phyloP scores from a whole-genome alignment of 2,888 invertebrate species.

The Drosophila meridionalis region DNA sequence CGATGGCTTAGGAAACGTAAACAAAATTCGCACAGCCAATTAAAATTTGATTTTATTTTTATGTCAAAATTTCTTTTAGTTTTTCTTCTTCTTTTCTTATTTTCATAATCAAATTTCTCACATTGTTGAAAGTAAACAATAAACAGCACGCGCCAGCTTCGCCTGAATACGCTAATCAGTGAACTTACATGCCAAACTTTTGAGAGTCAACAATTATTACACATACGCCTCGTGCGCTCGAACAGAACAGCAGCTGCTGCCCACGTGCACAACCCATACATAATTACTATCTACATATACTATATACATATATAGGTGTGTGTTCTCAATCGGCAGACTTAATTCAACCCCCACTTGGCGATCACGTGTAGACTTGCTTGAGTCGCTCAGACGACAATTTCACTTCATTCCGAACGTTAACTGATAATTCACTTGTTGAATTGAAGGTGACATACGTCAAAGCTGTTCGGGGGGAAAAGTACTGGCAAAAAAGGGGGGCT shows the following conservation, averaged over 20 bases:
- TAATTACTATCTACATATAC: constrained; percentile 15
- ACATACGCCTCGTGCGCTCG: constrained; percentile 17
- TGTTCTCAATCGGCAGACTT: constrained; percentile 26
- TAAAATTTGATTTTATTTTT: background rate
- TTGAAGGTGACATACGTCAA: constrained; percentile 16
- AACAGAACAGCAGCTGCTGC: constrained; percentile 33
- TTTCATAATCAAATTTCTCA: background rate
- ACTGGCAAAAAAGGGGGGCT: constrained; percentile 34
- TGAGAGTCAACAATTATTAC: constrained; percentile 17
- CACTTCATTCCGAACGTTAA: background rate
- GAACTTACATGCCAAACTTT: background rate
- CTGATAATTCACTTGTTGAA: constrained; percentile 32
- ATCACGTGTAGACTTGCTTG: constrained; percentile 37
- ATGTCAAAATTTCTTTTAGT: background rate
- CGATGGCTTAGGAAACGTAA: background rate
- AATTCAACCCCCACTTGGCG: constrained; percentile 8
- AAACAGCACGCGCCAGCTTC: background rate
- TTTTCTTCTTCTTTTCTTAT: background rate
- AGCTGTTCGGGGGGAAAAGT: constrained; percentile 18
- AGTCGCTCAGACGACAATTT: background rate
- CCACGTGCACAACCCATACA: constrained; percentile 52
- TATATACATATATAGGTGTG: background rate
- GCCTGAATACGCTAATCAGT: constrained; percentile 32
- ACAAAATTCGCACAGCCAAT: background rate
- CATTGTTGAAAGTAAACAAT: constrained; percentile 3